A percentile compares a stretch with the other conserved stretches of the same genome.
These are phyloP conservation scores for Tarsius wallacei DNA, from an alignment of 2,797 vertebrate genomes.

Conservation along the genomic window DNA sequence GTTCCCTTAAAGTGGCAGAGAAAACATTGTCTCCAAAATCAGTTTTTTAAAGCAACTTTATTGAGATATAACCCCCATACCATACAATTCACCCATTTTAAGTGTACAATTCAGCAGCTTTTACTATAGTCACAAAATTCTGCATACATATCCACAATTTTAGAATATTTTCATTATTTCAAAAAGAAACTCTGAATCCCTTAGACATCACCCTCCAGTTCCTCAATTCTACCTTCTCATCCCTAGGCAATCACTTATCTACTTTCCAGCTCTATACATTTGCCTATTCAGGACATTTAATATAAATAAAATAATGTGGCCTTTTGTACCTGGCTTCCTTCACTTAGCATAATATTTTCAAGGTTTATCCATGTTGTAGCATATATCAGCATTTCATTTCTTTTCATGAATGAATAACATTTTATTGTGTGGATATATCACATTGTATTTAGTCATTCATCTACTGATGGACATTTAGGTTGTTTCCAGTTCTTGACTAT, in stretches of 20 bases:
- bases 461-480: slow-evolving; percentile 35
- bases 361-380: neutral
- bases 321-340: neutral
- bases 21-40: slow-evolving; percentile 32
- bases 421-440: neutral
- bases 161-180: slow-evolving; percentile 42
- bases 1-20: slow-evolving; percentile 37
- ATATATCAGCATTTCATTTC: neutral
- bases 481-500: neutral
- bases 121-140: slow-evolving; percentile 11
- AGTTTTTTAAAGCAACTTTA: neutral
- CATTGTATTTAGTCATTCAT: slow-evolving; percentile 34
- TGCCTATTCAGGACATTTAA: slow-evolving; percentile 8
- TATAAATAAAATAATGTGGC: slow-evolving; percentile 35
- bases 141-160: slow-evolving; percentile 12
- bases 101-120: neutral
- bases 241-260: neutral
- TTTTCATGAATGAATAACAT: slow-evolving; percentile 16
- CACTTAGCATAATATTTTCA: slow-evolving; percentile 44
- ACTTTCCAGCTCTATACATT: neutral
- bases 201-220: neutral
- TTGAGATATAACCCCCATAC: slow-evolving; percentile 3
- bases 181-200: neutral
- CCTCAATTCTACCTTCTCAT: neutral
- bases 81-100: neutral